Evolutionary conservation across 2,888 invertebrate species (phyloP).

Genomic region (Dicranocentrus wangi): DNA sequence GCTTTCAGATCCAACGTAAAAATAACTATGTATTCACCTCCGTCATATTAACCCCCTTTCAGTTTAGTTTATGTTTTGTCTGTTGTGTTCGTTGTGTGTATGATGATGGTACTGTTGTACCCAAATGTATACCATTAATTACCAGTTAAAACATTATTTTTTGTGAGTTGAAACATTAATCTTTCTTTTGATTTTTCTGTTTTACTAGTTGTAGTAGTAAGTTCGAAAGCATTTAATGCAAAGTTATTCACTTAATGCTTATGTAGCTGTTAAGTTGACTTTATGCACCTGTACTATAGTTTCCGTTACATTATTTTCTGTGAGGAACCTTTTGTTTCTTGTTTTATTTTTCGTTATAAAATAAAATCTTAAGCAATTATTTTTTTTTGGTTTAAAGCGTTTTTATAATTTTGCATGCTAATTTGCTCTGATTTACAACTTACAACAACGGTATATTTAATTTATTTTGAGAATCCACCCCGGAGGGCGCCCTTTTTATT

Average conservation of each 20-base stretch:
- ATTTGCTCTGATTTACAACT: no score
- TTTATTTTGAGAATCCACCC: no score
- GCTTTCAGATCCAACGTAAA: no score
- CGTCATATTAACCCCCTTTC: no score
- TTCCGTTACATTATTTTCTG: no score
- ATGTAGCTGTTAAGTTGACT: not conserved
- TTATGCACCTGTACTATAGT: conserved; percentile 35
- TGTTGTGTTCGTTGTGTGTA: not conserved
- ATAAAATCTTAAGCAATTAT: not conserved
- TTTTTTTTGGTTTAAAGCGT: no score
- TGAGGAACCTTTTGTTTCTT: conserved; percentile 18
- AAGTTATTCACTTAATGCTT: not conserved
- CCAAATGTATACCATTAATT: no score
- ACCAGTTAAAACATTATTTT: not conserved
- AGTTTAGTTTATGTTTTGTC: not conserved
- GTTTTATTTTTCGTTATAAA: conserved; percentile 46
- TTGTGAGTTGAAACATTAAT: not conserved
- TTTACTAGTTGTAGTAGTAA: not conserved
- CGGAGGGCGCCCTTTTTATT: no score
- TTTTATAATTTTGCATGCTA: no score
- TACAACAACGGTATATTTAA: no score
- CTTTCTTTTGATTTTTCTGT: not conserved
- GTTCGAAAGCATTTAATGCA: not conserved
- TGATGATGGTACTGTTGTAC: not conserved
- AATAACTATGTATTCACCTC: no score